Conservation (phyloP, 1,140 invertebrate species). For the Aphelenchoides besseyi region DNA sequence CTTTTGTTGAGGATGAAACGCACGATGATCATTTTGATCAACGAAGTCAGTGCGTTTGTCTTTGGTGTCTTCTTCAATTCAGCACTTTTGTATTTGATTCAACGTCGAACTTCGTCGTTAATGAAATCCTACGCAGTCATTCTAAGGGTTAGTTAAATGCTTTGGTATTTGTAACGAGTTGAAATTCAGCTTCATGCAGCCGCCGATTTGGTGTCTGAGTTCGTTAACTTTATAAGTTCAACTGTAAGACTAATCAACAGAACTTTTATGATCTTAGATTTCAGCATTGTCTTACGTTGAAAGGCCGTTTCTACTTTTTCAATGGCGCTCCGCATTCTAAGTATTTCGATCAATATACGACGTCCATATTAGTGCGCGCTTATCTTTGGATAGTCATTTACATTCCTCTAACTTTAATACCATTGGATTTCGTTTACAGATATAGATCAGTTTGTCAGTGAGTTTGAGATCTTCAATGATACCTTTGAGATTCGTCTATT, state of each 20-base stretch:
- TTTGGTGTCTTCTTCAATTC: neutral
- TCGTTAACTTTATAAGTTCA: neutral
- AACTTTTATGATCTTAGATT: neutral
- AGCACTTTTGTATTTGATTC: neutral
- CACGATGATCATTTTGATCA: neutral
- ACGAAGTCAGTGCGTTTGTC: conserved; percentile 5
- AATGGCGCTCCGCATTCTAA: neutral
- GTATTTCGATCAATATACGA: neutral
- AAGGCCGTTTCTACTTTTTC: conserved; percentile 4
- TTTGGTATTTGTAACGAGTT: neutral
- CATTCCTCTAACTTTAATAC: neutral
- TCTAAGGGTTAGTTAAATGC: neutral
- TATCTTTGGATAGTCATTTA: conserved; percentile 12
- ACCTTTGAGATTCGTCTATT: neutral
- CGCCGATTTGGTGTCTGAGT: neutral
- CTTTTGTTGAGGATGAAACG: too few species aligned
- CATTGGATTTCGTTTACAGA: conserved; percentile 1
- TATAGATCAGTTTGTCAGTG: neutral
- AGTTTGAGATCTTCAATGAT: neutral
- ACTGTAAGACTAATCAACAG: neutral
- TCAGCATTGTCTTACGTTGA: neutral
- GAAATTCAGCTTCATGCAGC: neutral
- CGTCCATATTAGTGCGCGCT: neutral
- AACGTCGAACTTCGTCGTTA: neutral
- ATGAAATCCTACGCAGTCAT: neutral